These are phyloP conservation scores for Lutraria rhynchaena DNA, from an alignment of 1,140 invertebrate genomes.

Conservation along the genomic window DNA sequence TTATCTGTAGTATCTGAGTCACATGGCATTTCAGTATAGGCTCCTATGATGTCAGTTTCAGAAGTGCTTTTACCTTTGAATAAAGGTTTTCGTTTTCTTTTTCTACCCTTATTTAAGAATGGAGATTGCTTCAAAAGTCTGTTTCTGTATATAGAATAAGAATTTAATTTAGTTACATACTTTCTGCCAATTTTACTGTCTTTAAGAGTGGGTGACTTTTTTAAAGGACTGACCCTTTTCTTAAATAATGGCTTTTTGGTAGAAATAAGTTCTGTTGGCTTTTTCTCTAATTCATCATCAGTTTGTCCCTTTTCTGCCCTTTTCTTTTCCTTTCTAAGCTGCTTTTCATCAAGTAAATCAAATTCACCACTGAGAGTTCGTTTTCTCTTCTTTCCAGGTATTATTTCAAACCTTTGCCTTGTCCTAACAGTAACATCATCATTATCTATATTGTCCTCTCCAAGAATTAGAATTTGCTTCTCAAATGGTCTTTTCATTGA, in stretches of 20 bases:
- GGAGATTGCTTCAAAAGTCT: constrained; percentile 41
- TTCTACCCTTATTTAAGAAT: constrained; percentile 29
- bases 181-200: constrained; percentile 16
- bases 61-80: not conserved
- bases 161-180: not conserved
- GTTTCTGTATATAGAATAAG: not conserved
- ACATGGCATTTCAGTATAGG: too few species aligned
- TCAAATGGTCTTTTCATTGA: constrained; percentile 58
- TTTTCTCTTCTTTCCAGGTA: constrained; percentile 60
- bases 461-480: constrained; percentile 44
- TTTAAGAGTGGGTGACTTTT: constrained; percentile 30
- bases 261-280: not conserved
- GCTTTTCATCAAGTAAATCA: constrained; percentile 66
- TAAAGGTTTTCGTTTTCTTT: constrained; percentile 18
- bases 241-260: constrained; percentile 27
- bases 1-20: too few species aligned
- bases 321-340: constrained; percentile 60
- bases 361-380: constrained; percentile 70
- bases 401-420: constrained; percentile 54
- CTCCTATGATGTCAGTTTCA: not conserved
- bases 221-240: constrained; percentile 32
- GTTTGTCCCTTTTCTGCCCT: constrained; percentile 24
- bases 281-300: constrained; percentile 7
- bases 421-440: constrained; percentile 48
- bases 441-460: constrained; percentile 43